Evolutionary conservation across 2,113 vertebrate species (phyloP).

Genomic region (Hemiscyllium ocellatum): DNA sequence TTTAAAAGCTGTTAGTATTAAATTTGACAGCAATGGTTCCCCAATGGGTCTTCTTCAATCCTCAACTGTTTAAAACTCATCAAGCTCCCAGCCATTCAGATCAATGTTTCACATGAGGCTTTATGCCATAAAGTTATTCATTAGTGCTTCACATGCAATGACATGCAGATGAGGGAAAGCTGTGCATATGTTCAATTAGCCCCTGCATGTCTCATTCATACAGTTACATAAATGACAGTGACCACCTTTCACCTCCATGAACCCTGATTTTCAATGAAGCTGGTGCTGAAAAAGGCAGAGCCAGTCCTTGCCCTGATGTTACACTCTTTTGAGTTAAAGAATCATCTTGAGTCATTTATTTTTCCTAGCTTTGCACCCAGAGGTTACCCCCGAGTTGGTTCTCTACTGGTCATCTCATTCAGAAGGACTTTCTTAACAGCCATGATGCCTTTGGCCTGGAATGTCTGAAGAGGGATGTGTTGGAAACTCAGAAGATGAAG

Average conservation of each 20-base stretch:
- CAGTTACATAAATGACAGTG: neutral
- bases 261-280: neutral
- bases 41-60: neutral
- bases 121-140: neutral
- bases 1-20: constrained; percentile 28
- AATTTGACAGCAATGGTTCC: constrained; percentile 6
- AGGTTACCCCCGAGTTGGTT: neutral
- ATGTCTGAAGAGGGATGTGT: too few species aligned
- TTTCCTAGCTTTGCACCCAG: neutral
- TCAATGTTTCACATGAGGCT: neutral
- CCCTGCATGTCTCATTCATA: neutral
- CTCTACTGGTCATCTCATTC: neutral
- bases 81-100: neutral
- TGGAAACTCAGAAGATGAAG: too few species aligned
- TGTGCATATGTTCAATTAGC: neutral
- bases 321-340: neutral
- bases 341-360: neutral
- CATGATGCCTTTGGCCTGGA: too few species aligned
- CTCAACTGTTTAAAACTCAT: neutral
- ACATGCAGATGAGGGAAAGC: neutral
- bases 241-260: neutral
- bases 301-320: neutral
- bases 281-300: neutral
- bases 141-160: neutral
- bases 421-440: too few species aligned